Conservation (phyloP, 92 coral and sea anemone species). For the Porites evermanni region DNA sequence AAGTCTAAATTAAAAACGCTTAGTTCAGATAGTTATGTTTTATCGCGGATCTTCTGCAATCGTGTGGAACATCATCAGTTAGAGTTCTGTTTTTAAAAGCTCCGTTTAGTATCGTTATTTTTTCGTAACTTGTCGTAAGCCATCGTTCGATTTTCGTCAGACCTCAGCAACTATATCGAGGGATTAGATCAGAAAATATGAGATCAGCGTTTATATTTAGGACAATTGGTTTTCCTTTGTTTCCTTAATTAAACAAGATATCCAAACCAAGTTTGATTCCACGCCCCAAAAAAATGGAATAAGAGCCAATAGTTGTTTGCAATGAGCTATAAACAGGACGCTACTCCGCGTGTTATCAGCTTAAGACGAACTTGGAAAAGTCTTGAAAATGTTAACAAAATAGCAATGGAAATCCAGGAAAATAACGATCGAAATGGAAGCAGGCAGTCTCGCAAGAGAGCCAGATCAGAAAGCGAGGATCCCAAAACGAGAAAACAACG, state of each 20-base stretch:
- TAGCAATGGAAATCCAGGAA: slow-evolving; percentile 86
- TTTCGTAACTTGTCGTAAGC: background rate
- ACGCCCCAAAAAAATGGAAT: slow-evolving; percentile 27
- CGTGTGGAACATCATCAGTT: background rate
- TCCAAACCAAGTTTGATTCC: slow-evolving; percentile 23
- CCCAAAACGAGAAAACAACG: slow-evolving; percentile 49
- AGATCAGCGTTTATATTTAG: slow-evolving; percentile 41
- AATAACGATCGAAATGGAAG: slow-evolving; percentile 41
- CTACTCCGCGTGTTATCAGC: slow-evolving; percentile 20
- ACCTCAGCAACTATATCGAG: background rate
- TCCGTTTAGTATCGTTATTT: background rate
- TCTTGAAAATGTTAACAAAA: slow-evolving; percentile 81
- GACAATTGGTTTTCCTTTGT: background rate
- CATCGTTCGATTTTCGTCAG: slow-evolving; percentile 11
- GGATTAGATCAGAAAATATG: slow-evolving; percentile 17
- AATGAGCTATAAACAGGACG: slow-evolving; percentile 37
- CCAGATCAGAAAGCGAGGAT: slow-evolving; percentile 61
- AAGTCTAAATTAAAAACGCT: too few species aligned
- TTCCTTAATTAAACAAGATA: background rate
- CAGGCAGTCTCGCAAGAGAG: slow-evolving; percentile 45
- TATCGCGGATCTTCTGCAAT: too few species aligned
- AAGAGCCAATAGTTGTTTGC: slow-evolving; percentile 28
- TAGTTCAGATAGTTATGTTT: too few species aligned
- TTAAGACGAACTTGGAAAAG: slow-evolving; percentile 84
- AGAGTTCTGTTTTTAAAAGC: background rate